Base-by-base conservation (phyloP, 2,888 invertebrate genomes). In the Scaptodrosophila latifasciaeformis region DNA sequence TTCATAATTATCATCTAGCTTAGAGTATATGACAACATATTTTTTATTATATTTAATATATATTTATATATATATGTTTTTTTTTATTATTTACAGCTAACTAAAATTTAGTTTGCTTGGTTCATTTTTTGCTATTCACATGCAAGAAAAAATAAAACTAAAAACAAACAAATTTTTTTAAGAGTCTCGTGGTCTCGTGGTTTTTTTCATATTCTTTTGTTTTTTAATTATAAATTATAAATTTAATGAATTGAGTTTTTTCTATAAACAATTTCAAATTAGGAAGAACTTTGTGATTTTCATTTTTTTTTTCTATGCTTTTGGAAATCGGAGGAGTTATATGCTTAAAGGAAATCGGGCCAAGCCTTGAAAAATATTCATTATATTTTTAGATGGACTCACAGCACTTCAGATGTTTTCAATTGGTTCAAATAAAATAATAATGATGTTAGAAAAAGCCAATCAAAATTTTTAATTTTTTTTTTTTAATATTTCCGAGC, bases 381-480 rank as follows among this genome's bases (percentile, higher is more conserved):
- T n/a, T n/a, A n/a, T n/a, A 53, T 56, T 58, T 61, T 57, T 68
- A 63, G 58, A 59, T 67, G 78, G 78, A 82, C 82, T 84, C 84
- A 83, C 83, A 84, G 84, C 83, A 78, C 82, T 74, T 81, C 64
- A 63, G 70, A 67, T 70, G 70, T 78, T 75, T 48, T 65, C 61
- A 66, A 64, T 72, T 64, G 53, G 50, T 58, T 13, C 12, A 30
- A 30, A 30, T 6, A 34, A 34, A 34, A 15, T 13, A 34, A n/a
- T n/a, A n/a, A n/a, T n/a, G n/a, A n/a, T n/a, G n/a, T n/a, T n/a
- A n/a, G n/a, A n/a, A n/a, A n/a, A n/a, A n/a, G n/a, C n/a, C n/a
- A n/a, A n/a, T n/a, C n/a, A n/a, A n/a, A n/a, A n/a, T n/a, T n/a
- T n/a, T n/a, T n/a, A n/a, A n/a, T n/a, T n/a, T n/a, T n/a, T n/a